Evolutionary conservation across 2,113 vertebrate species (phyloP), one percentile per base, ranked within the genome.

Genomic region (Aphelocoma coerulescens): DNA sequence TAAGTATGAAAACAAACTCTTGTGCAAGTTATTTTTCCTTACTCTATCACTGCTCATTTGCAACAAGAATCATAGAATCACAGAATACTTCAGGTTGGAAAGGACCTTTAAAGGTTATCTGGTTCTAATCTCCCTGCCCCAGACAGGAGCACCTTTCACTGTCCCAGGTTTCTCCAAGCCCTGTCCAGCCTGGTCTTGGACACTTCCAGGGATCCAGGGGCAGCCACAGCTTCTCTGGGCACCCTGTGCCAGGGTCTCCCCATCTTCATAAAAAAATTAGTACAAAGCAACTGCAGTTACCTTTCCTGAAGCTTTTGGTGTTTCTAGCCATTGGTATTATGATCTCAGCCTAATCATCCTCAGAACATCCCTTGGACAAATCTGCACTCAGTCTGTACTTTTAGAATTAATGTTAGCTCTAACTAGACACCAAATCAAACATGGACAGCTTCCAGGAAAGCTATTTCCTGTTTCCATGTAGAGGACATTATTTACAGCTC

Each of bases 361-460:
- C 68, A 86, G 75, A 92, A 57, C 33, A 96, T 94, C 95, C 93
- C 93, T 96, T 61, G 96, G 93, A 97, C 97, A 98, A 97, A 97
- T 97, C 95, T 97, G 82, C 73, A 87, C 95, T 97, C 97, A 89
- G 96, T 94, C 89, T 65, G 51, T 93, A 96, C 90, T 96, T 96
- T 95, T 86, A 94, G 81, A 97, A 97, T 98, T 96, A 96, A 94
- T 97, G 96, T 91, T 94, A 95, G 94, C 91, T 96, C 61, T 93
- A 95, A 92, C 72, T 87, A 80, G 92, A 87, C 89, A 97, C 55
- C 91, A 97, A 97, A 97, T 95, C 93, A 96, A 95, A 94, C 76
- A 75, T 96, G 95, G 96, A 97, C 77, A 67, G 77, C 59, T 95
- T 98, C 97, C 96, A 98, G 95, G 82, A 97, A 95, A 94, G 91